These are phyloP conservation scores for Epistrophella euchroma DNA, from an alignment of 2,888 invertebrate species.

Conservation along the genomic window DNA sequence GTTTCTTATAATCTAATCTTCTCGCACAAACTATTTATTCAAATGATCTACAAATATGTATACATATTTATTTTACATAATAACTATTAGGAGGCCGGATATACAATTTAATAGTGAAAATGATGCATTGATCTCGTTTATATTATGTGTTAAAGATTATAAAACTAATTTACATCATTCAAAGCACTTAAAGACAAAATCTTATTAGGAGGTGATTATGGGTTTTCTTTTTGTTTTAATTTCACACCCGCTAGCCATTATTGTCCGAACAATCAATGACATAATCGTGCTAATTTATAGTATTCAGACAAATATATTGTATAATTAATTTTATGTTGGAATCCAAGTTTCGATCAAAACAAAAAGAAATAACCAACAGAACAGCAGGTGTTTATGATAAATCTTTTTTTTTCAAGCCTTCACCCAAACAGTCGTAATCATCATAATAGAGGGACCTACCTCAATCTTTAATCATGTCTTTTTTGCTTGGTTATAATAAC, in stretches of 20 bases:
- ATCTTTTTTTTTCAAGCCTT: background rate
- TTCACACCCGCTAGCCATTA: background rate
- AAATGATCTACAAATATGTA: too few relatives aligned
- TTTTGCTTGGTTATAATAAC: background rate
- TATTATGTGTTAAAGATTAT: background rate
- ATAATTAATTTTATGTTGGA: slow-evolving; percentile 1
- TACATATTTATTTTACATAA: background rate
- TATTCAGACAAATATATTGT: background rate
- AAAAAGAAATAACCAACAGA: background rate
- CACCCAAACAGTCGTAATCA: too few relatives aligned
- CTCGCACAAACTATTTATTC: background rate
- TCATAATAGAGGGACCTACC: slow-evolving; percentile 1
- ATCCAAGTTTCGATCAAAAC: background rate
- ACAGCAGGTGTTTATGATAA: slow-evolving; percentile 5
- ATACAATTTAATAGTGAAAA: background rate
- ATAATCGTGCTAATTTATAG: background rate
- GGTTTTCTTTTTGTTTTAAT: slow-evolving; percentile 1
- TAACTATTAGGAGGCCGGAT: background rate
- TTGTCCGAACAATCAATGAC: slow-evolving; percentile 1
- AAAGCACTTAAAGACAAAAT: background rate
- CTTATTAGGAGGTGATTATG: background rate
- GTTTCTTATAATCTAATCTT: background rate
- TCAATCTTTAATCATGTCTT: background rate
- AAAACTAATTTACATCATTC: slow-evolving; percentile 18
- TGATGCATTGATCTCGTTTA: slow-evolving; percentile 2